Percentiles rank a stretch among this genome's conserved stretches.
Evolutionary conservation across 1,140 invertebrate genomes (phyloP).

Genomic region (Aleiodes sp.): DNA sequence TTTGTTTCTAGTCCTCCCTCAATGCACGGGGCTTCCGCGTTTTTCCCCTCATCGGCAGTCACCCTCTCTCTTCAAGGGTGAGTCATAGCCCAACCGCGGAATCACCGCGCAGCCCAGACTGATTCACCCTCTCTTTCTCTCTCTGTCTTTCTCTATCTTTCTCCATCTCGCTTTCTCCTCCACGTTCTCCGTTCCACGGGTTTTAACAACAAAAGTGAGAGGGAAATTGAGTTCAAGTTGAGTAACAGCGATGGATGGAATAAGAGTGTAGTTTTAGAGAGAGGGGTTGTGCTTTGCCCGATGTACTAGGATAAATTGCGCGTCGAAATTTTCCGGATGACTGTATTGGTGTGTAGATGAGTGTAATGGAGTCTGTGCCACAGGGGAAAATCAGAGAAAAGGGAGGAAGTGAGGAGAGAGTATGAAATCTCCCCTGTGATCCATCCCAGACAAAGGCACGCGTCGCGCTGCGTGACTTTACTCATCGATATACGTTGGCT

Average conservation of each 20-base stretch:
- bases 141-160: too few relatives aligned
- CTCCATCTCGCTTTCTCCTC: too few relatives aligned
- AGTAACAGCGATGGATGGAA: background rate
- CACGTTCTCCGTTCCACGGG: background rate
- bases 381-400: background rate
- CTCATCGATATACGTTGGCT: constrained; percentile 18
- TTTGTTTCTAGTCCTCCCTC: constrained; percentile 1
- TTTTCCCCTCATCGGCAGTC: background rate
- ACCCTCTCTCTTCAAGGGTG: constrained; percentile 24
- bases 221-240: background rate
- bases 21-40: constrained; percentile 23
- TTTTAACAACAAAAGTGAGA: background rate
- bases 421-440: background rate
- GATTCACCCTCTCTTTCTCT: constrained; percentile 31
- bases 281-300: background rate
- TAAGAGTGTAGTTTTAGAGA: background rate
- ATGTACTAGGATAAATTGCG: constrained; percentile 28
- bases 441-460: constrained; percentile 24
- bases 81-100: constrained; percentile 38
- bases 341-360: background rate
- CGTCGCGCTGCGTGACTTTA: constrained; percentile 24
- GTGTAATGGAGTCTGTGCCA: background rate
- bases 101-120: constrained; percentile 36
- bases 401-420: background rate
- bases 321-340: constrained; percentile 28